Evolutionary conservation across 2,888 invertebrate genomes (phyloP).

Genomic region (Sympetrum striolatum): DNA sequence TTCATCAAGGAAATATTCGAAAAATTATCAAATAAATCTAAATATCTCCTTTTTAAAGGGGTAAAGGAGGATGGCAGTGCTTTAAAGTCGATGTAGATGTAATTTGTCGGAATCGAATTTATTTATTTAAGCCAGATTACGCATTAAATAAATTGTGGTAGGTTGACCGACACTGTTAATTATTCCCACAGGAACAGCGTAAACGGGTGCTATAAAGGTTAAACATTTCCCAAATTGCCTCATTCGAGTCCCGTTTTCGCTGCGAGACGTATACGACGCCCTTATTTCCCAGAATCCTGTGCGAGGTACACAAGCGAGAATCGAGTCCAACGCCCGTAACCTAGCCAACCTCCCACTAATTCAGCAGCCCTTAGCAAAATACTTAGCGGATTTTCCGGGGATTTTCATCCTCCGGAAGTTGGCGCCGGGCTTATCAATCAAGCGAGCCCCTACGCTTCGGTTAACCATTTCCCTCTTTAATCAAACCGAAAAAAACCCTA

Average conservation of each 20-base stretch:
- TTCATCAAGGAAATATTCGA: too few species aligned
- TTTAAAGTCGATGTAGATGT: too few species aligned
- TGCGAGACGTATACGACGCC: neutral
- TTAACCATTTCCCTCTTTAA: neutral
- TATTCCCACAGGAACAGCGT: too few species aligned
- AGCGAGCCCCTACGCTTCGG: neutral
- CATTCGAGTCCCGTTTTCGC: neutral
- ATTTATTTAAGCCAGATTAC: too few species aligned
- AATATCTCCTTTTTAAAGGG: too few species aligned
- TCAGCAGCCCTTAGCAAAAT: neutral
- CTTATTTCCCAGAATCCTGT: neutral
- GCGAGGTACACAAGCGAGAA: neutral
- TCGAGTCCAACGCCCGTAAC: neutral
- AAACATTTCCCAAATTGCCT: too few species aligned
- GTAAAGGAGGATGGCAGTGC: too few species aligned
- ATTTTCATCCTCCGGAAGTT: neutral
- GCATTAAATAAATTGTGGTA: too few species aligned
- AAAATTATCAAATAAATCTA: too few species aligned
- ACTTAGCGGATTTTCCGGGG: conserved; percentile 20
- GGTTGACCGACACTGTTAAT: too few species aligned
- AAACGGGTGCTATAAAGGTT: too few species aligned
- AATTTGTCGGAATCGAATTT: too few species aligned
- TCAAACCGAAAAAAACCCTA: neutral
- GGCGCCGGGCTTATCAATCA: conserved; percentile 21
- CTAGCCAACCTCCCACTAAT: neutral